These are phyloP conservation scores for Mythimna loreyi DNA, from an alignment of 2,888 invertebrate species.

Conservation along the genomic window DNA sequence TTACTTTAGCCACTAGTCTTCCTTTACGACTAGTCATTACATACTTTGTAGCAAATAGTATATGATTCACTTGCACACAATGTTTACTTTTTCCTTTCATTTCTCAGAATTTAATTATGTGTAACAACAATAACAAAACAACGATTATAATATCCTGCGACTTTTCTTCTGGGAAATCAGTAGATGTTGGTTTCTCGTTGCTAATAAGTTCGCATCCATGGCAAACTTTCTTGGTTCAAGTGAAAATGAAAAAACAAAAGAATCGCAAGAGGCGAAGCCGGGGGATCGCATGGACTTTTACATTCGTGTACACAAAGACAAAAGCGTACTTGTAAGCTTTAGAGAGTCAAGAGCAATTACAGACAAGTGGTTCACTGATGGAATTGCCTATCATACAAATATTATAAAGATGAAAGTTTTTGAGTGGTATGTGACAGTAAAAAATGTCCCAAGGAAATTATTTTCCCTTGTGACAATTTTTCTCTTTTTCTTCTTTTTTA, in stretches of 20 bases:
- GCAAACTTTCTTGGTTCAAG: constrained; percentile 28
- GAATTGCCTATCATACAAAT: constrained; percentile 5
- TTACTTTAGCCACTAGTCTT: not conserved
- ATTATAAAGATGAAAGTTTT: no score
- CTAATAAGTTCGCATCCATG: constrained; percentile 39
- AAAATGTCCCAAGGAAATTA: no score
- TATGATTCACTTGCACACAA: not conserved
- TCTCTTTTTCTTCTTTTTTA: no score
- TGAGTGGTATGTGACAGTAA: no score
- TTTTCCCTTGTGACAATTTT: no score
- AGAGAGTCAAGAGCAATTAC: constrained; percentile 5
- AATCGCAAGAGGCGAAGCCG: constrained; percentile 5
- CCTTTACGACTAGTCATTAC: constrained; percentile 3
- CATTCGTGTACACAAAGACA: constrained; percentile 12
- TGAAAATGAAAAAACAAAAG: constrained; percentile 37
- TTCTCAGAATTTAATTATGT: constrained; percentile 38
- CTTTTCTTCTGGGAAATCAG: constrained; percentile 51
- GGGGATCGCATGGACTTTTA: constrained; percentile 7
- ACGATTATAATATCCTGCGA: constrained; percentile 25
- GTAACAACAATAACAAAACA: constrained; percentile 35
- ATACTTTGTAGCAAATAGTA: not conserved
- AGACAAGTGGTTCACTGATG: not conserved
- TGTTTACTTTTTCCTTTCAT: not conserved
- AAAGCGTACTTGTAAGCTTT: constrained; percentile 5
- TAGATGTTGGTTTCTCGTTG: constrained; percentile 39